These are phyloP conservation scores for Burhinus oedicnemus DNA, from an alignment of 2,113 vertebrate genomes.

Conservation along the genomic window DNA sequence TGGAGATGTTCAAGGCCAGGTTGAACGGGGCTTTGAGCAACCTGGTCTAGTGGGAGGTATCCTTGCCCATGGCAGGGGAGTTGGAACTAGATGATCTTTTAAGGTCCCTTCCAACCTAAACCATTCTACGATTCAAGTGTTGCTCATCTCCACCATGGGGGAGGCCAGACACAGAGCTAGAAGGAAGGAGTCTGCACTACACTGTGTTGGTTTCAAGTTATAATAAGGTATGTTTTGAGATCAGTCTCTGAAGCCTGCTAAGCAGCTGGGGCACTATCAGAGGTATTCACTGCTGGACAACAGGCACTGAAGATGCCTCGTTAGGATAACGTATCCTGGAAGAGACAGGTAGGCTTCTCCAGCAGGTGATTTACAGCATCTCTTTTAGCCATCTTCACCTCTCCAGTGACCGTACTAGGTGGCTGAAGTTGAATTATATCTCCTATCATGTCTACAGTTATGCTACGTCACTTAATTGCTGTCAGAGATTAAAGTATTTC, in stretches of 20 bases:
- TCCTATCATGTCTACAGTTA: neutral
- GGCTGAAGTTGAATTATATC: neutral
- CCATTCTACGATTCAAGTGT: fast-evolving
- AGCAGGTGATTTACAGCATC: neutral
- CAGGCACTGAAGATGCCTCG: neutral
- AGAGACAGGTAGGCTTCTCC: neutral
- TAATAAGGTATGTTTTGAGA: fast-evolving
- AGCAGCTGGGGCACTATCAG: neutral
- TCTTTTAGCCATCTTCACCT: neutral
- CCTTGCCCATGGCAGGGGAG: too few relatives aligned
- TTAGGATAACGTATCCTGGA: fast-evolving
- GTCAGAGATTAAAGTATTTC: neutral
- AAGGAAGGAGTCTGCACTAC: neutral
- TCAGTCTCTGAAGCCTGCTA: neutral
- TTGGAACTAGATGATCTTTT: too few relatives aligned
- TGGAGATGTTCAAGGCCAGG: too few relatives aligned
- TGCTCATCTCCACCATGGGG: fast-evolving
- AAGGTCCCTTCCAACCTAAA: too few relatives aligned
- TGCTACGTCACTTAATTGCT: neutral
- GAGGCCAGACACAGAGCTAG: neutral
- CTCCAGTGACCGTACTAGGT: too few relatives aligned
- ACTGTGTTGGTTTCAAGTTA: neutral
- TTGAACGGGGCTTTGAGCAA: too few relatives aligned
- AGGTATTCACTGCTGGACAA: neutral
- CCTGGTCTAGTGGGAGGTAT: too few relatives aligned